A percentile compares a stretch with the other conserved stretches of the same genome.
phyloP scores from a whole-genome alignment of 2,888 invertebrate genomes.

The Polymixis lichenea region DNA sequence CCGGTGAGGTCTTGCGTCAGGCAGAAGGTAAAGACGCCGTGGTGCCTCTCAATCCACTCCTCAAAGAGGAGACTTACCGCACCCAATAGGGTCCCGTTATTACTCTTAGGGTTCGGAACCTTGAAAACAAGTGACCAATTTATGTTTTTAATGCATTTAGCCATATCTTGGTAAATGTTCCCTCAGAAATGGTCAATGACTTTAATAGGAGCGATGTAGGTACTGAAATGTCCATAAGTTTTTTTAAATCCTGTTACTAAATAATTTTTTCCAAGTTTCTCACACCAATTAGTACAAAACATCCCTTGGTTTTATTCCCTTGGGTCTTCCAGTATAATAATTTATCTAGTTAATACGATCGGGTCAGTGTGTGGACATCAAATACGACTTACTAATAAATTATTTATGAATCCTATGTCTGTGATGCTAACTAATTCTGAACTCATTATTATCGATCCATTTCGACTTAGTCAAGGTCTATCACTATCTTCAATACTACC shows the following conservation, averaged over 20 bases:
- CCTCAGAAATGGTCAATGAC: too few relatives aligned
- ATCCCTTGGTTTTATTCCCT: background rate
- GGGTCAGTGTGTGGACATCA: background rate
- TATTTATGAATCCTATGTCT: constrained; percentile 7
- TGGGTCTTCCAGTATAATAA: background rate
- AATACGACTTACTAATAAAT: background rate
- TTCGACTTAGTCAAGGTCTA: background rate
- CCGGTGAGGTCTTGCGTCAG: too few relatives aligned
- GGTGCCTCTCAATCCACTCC: too few relatives aligned
- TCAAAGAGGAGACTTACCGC: too few relatives aligned
- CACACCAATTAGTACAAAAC: background rate
- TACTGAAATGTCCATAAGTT: too few relatives aligned
- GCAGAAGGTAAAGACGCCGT: too few relatives aligned
- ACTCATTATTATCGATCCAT: constrained; percentile 3
- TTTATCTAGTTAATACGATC: background rate
- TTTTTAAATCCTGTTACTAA: too few relatives aligned
- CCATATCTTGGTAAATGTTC: background rate
- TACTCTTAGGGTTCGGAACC: background rate
- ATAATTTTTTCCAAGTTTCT: background rate
- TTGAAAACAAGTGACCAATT: background rate
- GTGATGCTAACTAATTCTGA: background rate
- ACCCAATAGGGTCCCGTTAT: background rate
- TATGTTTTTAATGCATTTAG: too few relatives aligned
- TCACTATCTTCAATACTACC: background rate
- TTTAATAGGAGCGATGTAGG: too few relatives aligned